Percentiles rank a stretch among this genome's conserved stretches.
phyloP scores from a whole-genome alignment of 2,797 vertebrate species.

The Pseudotriccus pelzelni region DNA sequence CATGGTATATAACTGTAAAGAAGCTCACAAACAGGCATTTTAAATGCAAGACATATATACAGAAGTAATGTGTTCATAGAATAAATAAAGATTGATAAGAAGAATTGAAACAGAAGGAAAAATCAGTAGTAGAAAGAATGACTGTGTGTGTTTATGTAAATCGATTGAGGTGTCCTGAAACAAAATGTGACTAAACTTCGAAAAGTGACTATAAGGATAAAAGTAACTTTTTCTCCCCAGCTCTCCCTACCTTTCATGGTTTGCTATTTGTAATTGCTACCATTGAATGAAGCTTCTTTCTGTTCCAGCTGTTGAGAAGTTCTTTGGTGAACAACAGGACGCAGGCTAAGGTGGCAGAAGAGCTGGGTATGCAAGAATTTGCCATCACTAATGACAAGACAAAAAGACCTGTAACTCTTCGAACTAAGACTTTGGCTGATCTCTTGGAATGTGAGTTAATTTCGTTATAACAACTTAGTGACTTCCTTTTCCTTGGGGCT shows the following conservation, averaged over 20 bases:
- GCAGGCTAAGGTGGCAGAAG: conserved; percentile 96
- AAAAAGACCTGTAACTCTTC: conserved; percentile 90
- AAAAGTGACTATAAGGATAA: background rate
- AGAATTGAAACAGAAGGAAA: background rate
- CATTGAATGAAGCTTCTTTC: background rate
- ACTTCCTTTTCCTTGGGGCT: background rate
- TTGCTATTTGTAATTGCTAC: background rate
- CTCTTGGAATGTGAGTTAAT: conserved; percentile 90
- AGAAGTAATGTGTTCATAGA: background rate
- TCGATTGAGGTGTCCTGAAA: background rate
- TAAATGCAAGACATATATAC: background rate
- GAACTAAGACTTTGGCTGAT: conserved; percentile 96
- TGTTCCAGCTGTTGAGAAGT: conserved; percentile 87
- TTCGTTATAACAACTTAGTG: background rate
- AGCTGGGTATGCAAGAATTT: conserved; percentile 97
- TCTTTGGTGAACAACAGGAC: conserved; percentile 98
- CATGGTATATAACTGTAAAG: background rate
- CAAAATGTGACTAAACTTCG: background rate
- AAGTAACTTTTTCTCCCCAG: background rate
- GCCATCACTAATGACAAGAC: conserved; percentile 99
- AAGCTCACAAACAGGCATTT: background rate
- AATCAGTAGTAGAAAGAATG: background rate
- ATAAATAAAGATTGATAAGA: background rate
- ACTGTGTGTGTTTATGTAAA: background rate
- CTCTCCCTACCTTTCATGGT: background rate